These are phyloP conservation scores for Peromyscus californicus DNA, from an alignment of 2,113 vertebrate genomes.

Conservation along the genomic window DNA sequence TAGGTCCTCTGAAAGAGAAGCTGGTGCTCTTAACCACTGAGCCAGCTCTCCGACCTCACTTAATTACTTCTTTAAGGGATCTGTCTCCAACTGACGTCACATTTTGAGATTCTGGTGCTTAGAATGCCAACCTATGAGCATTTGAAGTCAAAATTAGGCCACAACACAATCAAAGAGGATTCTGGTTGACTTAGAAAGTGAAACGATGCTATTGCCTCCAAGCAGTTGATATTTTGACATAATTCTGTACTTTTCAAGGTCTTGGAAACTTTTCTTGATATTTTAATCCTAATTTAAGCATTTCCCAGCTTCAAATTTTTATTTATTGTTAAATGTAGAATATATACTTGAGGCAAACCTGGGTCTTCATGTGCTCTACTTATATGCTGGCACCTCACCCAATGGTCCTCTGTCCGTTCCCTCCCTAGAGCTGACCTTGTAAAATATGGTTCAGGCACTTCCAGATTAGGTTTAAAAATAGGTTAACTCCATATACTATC, in stretches of 20 bases:
- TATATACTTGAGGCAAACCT: background rate
- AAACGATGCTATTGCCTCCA: background rate
- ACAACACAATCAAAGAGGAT: background rate
- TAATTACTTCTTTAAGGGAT: background rate
- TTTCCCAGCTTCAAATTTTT: background rate
- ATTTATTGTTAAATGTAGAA: slow-evolving; percentile 8
- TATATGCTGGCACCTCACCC: background rate
- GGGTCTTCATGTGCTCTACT: background rate
- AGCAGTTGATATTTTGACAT: background rate
- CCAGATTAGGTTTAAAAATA: background rate
- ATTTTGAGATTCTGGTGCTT: background rate
- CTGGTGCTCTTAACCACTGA: background rate
- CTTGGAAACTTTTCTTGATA: background rate
- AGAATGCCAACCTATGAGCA: background rate
- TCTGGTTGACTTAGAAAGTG: slow-evolving; percentile 8
- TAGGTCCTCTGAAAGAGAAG: background rate
- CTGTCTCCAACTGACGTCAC: background rate
- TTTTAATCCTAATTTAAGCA: background rate
- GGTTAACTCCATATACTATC: background rate
- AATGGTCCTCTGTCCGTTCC: background rate
- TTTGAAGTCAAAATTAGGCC: background rate
- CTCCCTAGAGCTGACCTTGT: background rate
- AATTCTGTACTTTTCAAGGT: background rate
- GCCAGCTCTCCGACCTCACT: background rate
- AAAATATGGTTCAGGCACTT: background rate